A percentile compares a stretch with the other conserved stretches of the same genome.
Evolutionary conservation across 2,113 vertebrate species (phyloP).

Genomic region (Sialia sialis): DNA sequence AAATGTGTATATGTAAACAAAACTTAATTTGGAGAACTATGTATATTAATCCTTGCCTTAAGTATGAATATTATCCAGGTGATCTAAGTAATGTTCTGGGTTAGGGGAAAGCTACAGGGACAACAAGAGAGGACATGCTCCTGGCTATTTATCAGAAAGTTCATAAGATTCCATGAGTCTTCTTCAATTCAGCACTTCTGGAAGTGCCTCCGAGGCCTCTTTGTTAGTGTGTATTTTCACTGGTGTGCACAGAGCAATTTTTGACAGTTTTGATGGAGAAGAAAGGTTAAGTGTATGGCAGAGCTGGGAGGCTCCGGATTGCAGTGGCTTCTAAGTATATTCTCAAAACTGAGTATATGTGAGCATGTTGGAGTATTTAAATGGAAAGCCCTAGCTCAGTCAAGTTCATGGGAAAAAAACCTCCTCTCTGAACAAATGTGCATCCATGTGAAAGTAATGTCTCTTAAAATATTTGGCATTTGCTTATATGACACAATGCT

Average conservation of each 20-base stretch:
- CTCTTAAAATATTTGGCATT: not conserved
- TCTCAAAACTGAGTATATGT: not conserved
- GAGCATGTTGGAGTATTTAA: not conserved
- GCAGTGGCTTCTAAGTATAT: not conserved
- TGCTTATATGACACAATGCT: not conserved
- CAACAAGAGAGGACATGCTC: not conserved
- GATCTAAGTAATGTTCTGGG: not conserved
- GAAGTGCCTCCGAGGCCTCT: not conserved
- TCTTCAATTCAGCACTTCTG: not conserved
- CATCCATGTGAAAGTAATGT: not conserved
- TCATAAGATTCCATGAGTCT: not conserved
- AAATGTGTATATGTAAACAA: not conserved
- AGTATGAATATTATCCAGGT: conserved; percentile 6
- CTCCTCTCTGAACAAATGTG: not conserved
- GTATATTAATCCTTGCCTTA: conserved; percentile 6
- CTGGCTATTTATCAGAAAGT: not conserved
- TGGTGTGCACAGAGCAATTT: not conserved
- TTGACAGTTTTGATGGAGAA: not conserved
- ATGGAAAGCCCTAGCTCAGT: not conserved
- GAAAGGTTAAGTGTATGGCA: not conserved
- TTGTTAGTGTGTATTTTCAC: not conserved
- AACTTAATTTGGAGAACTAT: not conserved
- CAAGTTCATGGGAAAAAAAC: not conserved
- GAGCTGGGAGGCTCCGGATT: not conserved
- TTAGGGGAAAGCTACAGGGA: not conserved